Percentiles rank a stretch among this genome's conserved stretches.
These are phyloP conservation scores for Acrocephalus scirpaceus DNA, from an alignment of 2,797 vertebrate genomes.

Conservation along the genomic window DNA sequence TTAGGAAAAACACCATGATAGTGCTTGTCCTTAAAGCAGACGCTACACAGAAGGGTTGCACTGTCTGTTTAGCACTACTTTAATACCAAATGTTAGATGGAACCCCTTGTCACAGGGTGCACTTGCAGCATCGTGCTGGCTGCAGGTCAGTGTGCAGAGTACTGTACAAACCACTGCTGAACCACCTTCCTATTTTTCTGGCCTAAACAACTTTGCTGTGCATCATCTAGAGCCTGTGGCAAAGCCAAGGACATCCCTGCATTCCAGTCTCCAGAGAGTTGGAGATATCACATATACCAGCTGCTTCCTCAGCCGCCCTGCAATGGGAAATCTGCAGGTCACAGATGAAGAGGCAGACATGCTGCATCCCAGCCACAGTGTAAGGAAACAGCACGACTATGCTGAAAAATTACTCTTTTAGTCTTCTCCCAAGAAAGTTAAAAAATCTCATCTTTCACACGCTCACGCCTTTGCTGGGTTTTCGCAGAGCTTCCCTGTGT, in stretches of 20 bases:
- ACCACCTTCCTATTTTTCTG: not conserved
- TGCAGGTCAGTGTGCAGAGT: rapidly evolving
- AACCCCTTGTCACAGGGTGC: not conserved
- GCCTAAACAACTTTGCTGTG: not conserved
- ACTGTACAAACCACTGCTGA: not conserved
- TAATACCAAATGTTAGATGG: rapidly evolving
- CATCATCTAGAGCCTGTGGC: not conserved
- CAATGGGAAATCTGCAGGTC: conserved; percentile 3
- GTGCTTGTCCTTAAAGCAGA: conserved; percentile 40
- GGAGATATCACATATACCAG: not conserved
- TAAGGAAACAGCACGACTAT: not conserved
- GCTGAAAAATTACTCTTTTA: not conserved
- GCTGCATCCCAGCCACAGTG: not conserved
- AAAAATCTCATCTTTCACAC: conserved; percentile 31
- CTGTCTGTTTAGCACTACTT: not conserved
- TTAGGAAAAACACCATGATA: not conserved
- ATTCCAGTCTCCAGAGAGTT: not conserved
- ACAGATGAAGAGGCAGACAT: conserved; percentile 14
- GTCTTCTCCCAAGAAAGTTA: conserved; percentile 32
- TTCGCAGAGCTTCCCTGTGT: not conserved
- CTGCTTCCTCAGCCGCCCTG: conserved; percentile 25
- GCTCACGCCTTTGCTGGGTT: not conserved
- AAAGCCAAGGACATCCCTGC: not conserved
- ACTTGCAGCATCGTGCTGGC: rapidly evolving
- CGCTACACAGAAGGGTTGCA: not conserved